Evolutionary conservation across 2,888 invertebrate species (phyloP).

Genomic region (Leptopilina syphax): DNA sequence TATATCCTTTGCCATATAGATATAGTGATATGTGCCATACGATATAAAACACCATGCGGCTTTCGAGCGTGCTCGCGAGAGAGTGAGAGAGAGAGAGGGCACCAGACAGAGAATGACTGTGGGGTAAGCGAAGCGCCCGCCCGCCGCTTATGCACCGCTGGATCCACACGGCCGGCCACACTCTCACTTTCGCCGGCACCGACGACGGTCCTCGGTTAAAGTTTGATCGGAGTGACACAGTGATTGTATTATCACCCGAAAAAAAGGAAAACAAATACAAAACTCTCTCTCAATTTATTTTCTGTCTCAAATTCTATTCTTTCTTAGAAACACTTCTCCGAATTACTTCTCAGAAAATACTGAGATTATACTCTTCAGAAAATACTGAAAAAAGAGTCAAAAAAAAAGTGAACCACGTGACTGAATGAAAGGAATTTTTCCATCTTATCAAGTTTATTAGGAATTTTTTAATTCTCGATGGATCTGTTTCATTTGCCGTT

Average conservation of each 20-base stretch:
- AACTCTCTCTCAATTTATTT: slow-evolving; percentile 6
- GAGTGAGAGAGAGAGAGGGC: slow-evolving; percentile 16
- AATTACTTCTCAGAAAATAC: too few relatives aligned
- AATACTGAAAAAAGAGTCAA: too few relatives aligned
- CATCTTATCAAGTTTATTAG: too few relatives aligned
- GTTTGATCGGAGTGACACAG: slow-evolving; percentile 61
- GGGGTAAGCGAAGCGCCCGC: slow-evolving; percentile 46
- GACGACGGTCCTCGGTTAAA: slow-evolving; percentile 66
- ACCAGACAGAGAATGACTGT: slow-evolving; percentile 22
- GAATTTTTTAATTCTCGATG: neutral
- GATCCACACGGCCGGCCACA: slow-evolving; percentile 65
- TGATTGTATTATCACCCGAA: slow-evolving; percentile 47
- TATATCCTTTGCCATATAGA: slow-evolving; percentile 10
- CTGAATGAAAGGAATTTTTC: too few relatives aligned
- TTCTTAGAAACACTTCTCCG: too few relatives aligned
- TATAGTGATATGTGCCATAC: slow-evolving; percentile 18
- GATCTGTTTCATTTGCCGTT: slow-evolving; percentile 1
- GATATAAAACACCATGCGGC: slow-evolving; percentile 23
- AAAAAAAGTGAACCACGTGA: too few relatives aligned
- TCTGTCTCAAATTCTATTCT: too few relatives aligned
- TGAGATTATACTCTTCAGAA: too few relatives aligned
- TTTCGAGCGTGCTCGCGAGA: slow-evolving; percentile 22
- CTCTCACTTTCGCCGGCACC: slow-evolving; percentile 75
- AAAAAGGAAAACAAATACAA: neutral
- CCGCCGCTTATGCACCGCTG: slow-evolving; percentile 68